These are phyloP conservation scores for Plebejus melissa DNA, from an alignment of 2,888 invertebrate genomes.

Conservation along the genomic window DNA sequence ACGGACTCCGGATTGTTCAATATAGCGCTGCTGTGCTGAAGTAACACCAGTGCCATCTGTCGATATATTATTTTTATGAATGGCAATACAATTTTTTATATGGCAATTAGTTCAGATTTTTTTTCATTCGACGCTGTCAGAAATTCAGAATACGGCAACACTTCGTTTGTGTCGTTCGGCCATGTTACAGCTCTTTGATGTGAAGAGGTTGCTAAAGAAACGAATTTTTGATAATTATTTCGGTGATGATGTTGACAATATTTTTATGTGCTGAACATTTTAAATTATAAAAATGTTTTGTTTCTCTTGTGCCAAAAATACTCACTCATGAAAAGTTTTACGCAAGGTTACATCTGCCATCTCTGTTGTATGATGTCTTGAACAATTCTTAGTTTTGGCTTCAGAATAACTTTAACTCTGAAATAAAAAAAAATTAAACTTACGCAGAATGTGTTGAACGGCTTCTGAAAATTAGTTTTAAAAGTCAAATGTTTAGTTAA, in stretches of 20 bases:
- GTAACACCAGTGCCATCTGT: not conserved
- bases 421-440: not conserved
- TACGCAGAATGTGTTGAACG: slow-evolving; percentile 25
- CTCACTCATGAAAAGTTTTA: slow-evolving; percentile 13
- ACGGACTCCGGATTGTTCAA: no score
- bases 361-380: slow-evolving; percentile 26
- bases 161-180: slow-evolving; percentile 26
- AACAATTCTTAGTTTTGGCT: slow-evolving; percentile 25
- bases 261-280: not conserved
- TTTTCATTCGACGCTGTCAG: slow-evolving; percentile 5
- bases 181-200: slow-evolving; percentile 24
- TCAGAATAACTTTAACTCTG: not conserved
- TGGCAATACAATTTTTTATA: not conserved
- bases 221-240: slow-evolving; percentile 23
- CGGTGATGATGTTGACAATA: not conserved
- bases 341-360: slow-evolving; percentile 21
- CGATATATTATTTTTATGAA: not conserved
- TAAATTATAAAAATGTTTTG: slow-evolving; percentile 12
- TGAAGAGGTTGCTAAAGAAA: slow-evolving; percentile 10
- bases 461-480: not conserved
- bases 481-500: not conserved
- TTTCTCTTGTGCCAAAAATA: slow-evolving; percentile 10
- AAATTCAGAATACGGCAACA: slow-evolving; percentile 10
- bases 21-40: not conserved
- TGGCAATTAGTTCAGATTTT: not conserved